These are phyloP conservation scores for Eupithecia exiguata DNA, from an alignment of 2,888 invertebrate genomes.

Conservation along the genomic window DNA sequence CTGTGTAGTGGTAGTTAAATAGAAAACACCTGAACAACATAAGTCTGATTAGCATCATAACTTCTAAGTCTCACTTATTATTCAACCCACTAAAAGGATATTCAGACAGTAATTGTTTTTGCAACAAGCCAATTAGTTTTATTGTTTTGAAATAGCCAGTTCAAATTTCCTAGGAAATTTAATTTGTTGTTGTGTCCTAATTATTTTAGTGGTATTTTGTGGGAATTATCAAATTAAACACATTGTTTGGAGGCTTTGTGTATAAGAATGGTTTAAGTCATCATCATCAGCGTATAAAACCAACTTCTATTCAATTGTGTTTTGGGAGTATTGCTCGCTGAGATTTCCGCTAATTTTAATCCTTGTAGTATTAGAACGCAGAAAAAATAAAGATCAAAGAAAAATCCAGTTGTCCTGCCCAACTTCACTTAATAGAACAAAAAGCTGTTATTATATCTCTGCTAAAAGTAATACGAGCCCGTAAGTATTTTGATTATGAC, in stretches of 20 bases:
- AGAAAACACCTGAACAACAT: conserved; percentile 17
- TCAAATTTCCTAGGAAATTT: conserved; percentile 24
- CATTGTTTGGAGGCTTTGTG: not conserved
- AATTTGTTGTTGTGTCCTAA: conserved; percentile 11
- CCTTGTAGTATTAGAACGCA: too few species aligned
- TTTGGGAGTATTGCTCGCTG: too few species aligned
- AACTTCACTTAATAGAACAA: too few species aligned
- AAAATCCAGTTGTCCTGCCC: too few species aligned
- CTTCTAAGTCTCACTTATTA: conserved; percentile 27
- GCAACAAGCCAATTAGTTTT: conserved; percentile 26
- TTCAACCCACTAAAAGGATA: conserved; percentile 36
- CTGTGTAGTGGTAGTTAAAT: not conserved
- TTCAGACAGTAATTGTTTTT: conserved; percentile 37
- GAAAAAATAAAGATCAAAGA: too few species aligned
- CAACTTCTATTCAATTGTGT: too few species aligned
- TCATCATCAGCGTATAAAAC: too few species aligned
- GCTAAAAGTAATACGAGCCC: too few species aligned
- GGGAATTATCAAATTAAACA: not conserved
- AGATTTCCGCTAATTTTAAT: too few species aligned
- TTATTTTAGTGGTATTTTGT: conserved; percentile 7
- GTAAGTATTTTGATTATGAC: too few species aligned
- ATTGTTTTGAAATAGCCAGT: conserved; percentile 25
- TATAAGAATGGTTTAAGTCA: not conserved
- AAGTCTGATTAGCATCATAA: conserved; percentile 28
- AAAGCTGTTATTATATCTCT: too few species aligned